Evolutionary conservation across 2,888 invertebrate genomes (phyloP).

Genomic region (Chloromyia formosa): DNA sequence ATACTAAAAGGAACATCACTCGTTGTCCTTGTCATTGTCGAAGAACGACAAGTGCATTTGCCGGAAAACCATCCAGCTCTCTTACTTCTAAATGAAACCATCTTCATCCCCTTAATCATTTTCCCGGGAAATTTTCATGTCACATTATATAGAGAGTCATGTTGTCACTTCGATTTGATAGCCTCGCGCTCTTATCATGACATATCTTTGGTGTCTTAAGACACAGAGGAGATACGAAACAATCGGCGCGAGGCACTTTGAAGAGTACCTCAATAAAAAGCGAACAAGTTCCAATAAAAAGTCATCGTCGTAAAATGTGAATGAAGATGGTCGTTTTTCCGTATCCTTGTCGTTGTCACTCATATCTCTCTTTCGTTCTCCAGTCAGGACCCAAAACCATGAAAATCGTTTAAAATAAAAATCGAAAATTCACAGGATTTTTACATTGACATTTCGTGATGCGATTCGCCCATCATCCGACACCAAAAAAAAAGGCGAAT

Average conservation of each 20-base stretch:
- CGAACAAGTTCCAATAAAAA: conserved; percentile 28
- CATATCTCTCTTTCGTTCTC: too few species aligned
- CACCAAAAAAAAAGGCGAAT: too few species aligned
- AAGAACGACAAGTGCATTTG: neutral
- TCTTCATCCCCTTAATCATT: neutral
- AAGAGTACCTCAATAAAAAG: neutral
- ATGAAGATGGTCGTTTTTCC: neutral
- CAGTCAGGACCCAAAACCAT: too few species aligned
- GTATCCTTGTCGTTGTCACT: too few species aligned
- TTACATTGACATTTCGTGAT: too few species aligned
- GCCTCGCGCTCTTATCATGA: neutral
- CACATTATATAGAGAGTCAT: neutral
- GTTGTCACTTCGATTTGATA: neutral
- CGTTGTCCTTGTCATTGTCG: too few species aligned
- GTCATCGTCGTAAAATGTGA: conserved; percentile 11
- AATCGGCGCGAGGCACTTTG: neutral
- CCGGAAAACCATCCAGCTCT: too few species aligned
- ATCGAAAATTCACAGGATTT: too few species aligned
- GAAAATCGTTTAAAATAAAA: too few species aligned
- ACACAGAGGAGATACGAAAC: neutral
- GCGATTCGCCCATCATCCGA: too few species aligned
- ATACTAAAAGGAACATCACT: too few species aligned
- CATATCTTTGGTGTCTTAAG: neutral
- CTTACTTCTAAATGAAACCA: too few species aligned
- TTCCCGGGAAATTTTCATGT: conserved; percentile 15